Base-by-base conservation (phyloP, 2,888 invertebrate species). In the Cenopis cana region DNA sequence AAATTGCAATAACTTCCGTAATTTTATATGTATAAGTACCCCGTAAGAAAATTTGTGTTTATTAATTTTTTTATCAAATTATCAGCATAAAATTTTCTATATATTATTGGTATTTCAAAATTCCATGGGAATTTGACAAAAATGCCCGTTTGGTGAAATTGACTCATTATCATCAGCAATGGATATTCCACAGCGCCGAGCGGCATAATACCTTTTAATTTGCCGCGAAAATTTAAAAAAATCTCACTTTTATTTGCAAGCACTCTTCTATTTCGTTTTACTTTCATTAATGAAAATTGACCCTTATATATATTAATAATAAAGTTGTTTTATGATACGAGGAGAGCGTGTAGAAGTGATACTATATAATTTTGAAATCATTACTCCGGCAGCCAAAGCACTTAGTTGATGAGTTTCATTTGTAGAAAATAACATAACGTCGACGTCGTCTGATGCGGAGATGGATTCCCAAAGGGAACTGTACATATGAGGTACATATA, bases 361-460 rank as follows among this genome's bases (percentile, higher is more conserved):
- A 60, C 60, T 20, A 33, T 24, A 49, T 61, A 55, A 61, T 68
- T 61, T 33, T 29, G 46, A 54, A 17, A 61, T 55, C 41, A 46
- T 68, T 69, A 69, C 49, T 56, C 62, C 20, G 24, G 36, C 46
- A 46, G 62, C 46, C 41, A 20, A 62, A 69, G 62, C 69, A 69
- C 62, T 69, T 33, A 11, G 55, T 62, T 69, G 62, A 69, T 68
- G 61, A 68, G 36, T 55, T 54, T 54, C 18, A 55, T 62, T 33
- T 55, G 24, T 62, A 24, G 33, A 54, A 54, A 64, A 54, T 62
- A n/a, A 50, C 33, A 33, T 33, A 62, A 36, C 12, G 41, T 41
- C 41, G 41, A 62, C 33, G 61, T 61, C 29, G 4, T 11, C 59
- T 38, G 59, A 38, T 12, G 38, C 12, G 9, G 24, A 24, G 24